phyloP scores from a whole-genome alignment of 2,888 invertebrate species.

The Strigamia transsilvanica region DNA sequence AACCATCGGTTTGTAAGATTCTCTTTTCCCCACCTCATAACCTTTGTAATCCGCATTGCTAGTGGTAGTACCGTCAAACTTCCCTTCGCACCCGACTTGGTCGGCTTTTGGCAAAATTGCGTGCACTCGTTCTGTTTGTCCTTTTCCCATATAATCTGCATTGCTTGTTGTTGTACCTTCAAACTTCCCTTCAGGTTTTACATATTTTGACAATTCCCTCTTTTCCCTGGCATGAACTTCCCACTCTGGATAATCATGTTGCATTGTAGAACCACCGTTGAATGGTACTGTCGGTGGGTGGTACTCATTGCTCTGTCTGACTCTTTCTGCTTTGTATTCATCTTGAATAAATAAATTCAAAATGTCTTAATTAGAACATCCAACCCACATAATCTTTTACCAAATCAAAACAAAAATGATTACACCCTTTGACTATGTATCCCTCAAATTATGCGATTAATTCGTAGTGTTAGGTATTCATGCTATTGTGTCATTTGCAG shows the following conservation, averaged over 20 bases:
- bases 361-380: too few relatives aligned
- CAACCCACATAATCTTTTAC: too few relatives aligned
- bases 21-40: neutral
- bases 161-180: constrained; percentile 25
- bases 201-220: neutral
- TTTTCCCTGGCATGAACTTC: constrained; percentile 46
- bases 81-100: too few relatives aligned
- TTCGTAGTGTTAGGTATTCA: too few relatives aligned
- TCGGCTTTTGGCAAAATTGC: too few relatives aligned
- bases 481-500: too few relatives aligned
- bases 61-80: too few relatives aligned
- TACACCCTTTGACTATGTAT: neutral
- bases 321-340: constrained; percentile 19
- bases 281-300: constrained; percentile 40
- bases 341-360: too few relatives aligned
- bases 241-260: constrained; percentile 19
- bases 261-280: neutral
- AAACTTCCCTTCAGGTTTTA: constrained; percentile 39
- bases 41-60: too few relatives aligned
- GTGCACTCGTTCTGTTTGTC: too few relatives aligned
- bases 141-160: too few relatives aligned
- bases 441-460: too few relatives aligned
- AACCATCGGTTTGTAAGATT: neutral
- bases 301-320: neutral
- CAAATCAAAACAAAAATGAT: neutral